These are phyloP conservation scores for Typhlichthys eigenmanni DNA, from an alignment of 2,797 vertebrate genomes.

Conservation along the genomic window DNA sequence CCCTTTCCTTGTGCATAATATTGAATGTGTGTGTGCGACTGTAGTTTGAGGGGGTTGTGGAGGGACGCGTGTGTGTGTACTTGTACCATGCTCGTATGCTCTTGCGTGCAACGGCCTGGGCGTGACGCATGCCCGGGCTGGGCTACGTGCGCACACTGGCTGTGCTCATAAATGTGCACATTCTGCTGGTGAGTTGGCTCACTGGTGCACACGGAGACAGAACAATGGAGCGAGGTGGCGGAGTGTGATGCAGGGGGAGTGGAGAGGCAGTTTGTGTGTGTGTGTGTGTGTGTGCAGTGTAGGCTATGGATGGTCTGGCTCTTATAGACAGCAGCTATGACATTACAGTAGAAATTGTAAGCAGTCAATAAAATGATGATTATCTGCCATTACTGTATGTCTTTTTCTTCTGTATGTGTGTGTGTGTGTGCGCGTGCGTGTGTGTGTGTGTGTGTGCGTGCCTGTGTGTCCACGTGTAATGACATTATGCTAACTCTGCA, in stretches of 20 bases:
- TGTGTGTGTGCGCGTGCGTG: constrained; percentile 7
- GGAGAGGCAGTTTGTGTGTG: constrained; percentile 4
- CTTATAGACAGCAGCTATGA: constrained; percentile 70
- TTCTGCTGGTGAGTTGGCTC: too few species aligned
- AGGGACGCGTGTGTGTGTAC: constrained; percentile 7
- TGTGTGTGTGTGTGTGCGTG: constrained; percentile 44
- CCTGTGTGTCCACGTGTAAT: constrained; percentile 29
- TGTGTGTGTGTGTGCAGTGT: constrained; percentile 13
- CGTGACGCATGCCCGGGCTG: constrained; percentile 62
- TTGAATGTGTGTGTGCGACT: not conserved
- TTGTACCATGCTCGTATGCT: not conserved
- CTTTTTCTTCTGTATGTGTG: constrained; percentile 18
- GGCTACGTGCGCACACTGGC: constrained; percentile 50
- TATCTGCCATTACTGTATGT: constrained; percentile 25
- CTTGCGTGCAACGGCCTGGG: not conserved
- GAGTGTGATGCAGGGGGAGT: constrained; percentile 7
- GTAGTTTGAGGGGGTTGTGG: not conserved
- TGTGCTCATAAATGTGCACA: constrained; percentile 62
- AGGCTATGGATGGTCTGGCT: constrained; percentile 47
- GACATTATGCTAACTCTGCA: constrained; percentile 34
- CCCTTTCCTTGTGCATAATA: not conserved
- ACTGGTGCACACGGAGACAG: not conserved
- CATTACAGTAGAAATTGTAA: constrained; percentile 78
- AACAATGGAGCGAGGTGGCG: constrained; percentile 18
- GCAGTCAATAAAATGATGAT: constrained; percentile 71